Evolutionary conservation across 2,113 vertebrate species (phyloP).

Genomic region (Sakesphorus luctuosus): DNA sequence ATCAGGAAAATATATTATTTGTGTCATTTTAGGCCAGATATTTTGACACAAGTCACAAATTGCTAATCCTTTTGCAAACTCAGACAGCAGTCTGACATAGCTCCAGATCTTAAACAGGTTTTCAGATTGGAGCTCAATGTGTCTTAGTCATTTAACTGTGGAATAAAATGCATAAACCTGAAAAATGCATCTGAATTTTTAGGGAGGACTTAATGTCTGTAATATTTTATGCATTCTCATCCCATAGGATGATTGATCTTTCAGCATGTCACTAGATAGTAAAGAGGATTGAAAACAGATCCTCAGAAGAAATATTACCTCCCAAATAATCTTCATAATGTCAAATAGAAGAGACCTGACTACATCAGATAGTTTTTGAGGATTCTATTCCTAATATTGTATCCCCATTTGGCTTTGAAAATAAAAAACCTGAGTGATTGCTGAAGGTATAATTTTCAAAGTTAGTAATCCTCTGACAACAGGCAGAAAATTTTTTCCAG

Average conservation of each 20-base stretch:
- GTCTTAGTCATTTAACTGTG: slow-evolving; percentile 36
- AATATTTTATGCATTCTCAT: slow-evolving; percentile 43
- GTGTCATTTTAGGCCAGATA: slow-evolving; percentile 33
- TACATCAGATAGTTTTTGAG: background rate
- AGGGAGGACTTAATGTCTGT: slow-evolving; percentile 43
- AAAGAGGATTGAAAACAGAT: slow-evolving; percentile 72
- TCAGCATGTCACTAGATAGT: slow-evolving; percentile 5
- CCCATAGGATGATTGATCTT: slow-evolving; percentile 18
- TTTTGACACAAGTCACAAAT: slow-evolving; percentile 58
- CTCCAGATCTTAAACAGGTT: slow-evolving; percentile 38
- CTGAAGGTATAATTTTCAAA: background rate
- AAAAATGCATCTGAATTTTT: slow-evolving; percentile 38
- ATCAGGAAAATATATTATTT: slow-evolving; percentile 27
- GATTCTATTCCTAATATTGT: background rate
- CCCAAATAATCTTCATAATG: slow-evolving; percentile 34
- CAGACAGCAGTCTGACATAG: slow-evolving; percentile 38
- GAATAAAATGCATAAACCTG: slow-evolving; percentile 26
- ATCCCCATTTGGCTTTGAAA: background rate
- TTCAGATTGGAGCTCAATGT: slow-evolving; percentile 15
- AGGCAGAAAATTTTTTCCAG: background rate
- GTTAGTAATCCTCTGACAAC: background rate
- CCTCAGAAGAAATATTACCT: background rate
- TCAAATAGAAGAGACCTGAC: background rate
- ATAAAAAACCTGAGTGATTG: background rate
- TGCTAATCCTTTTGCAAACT: slow-evolving; percentile 47